Conservation (phyloP, 2,888 invertebrate genomes). For the Dryocosmus kuriphilus region DNA sequence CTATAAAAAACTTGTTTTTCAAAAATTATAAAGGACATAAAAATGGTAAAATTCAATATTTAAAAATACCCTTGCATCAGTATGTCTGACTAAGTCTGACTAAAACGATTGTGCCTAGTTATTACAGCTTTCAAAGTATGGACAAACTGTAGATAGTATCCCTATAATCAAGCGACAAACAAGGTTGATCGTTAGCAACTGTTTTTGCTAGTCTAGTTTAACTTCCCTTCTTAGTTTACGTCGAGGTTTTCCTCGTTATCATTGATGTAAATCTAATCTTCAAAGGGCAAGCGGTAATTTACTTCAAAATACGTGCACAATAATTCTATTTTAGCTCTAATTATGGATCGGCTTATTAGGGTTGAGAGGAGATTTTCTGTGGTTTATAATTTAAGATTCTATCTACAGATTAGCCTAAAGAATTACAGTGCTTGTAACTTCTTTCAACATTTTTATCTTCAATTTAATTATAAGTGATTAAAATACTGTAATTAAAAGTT, state of each 20-base stretch:
- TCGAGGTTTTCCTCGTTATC: conserved; percentile 17
- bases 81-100: no score
- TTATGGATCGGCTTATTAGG: not conserved
- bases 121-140: conserved; percentile 2
- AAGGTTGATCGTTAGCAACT: not conserved
- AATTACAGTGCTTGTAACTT: not conserved
- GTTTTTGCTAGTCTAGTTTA: conserved; percentile 1
- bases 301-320: not conserved
- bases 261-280: conserved; percentile 2
- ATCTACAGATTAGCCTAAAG: not conserved
- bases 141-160: not conserved
- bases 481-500: not conserved
- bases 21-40: no score
- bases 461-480: not conserved
- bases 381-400: not conserved
- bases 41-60: no score
- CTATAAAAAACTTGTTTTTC: no score
- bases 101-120: conserved; percentile 6
- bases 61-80: no score
- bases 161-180: not conserved
- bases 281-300: not conserved
- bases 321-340: not conserved
- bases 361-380: not conserved
- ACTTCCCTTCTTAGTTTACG: not conserved
- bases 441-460: not conserved